phyloP scores from a whole-genome alignment of 1,140 invertebrate species.

The Bombus difficillimus region DNA sequence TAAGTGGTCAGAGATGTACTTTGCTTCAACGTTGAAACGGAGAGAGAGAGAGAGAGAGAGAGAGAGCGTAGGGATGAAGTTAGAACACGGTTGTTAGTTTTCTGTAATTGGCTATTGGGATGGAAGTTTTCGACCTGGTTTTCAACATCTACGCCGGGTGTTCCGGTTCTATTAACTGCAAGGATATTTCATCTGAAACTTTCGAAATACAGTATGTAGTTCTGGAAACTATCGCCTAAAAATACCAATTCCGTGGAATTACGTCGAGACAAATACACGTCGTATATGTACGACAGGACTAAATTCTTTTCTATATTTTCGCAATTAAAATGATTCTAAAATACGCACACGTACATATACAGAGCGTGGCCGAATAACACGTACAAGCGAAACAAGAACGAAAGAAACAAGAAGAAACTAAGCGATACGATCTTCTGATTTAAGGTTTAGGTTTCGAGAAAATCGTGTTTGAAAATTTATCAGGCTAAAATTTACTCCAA shows the following conservation, averaged over 20 bases:
- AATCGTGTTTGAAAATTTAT: no score
- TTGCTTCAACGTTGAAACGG: neutral
- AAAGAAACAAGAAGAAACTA: no score
- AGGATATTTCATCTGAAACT: neutral
- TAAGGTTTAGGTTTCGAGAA: no score
- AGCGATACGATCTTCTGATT: no score
- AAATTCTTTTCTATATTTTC: neutral
- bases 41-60: no score
- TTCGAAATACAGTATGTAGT: neutral
- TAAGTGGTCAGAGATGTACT: neutral
- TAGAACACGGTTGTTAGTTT: neutral
- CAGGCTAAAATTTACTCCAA: no score
- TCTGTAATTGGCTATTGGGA: neutral
- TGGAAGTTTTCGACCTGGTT: slow-evolving; percentile 11
- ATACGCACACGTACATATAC: no score
- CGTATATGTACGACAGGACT: neutral
- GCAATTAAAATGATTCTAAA: no score
- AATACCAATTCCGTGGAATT: neutral
- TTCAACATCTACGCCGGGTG: neutral
- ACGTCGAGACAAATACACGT: neutral
- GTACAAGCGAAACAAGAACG: no score
- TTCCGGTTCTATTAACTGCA: neutral
- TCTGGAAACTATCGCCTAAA: neutral
- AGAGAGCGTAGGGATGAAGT: neutral
- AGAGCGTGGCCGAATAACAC: no score